Percentiles rank a stretch among this genome's conserved stretches.
Evolutionary conservation across 2,888 invertebrate genomes (phyloP).

Genomic region (Apotomis betuletana): DNA sequence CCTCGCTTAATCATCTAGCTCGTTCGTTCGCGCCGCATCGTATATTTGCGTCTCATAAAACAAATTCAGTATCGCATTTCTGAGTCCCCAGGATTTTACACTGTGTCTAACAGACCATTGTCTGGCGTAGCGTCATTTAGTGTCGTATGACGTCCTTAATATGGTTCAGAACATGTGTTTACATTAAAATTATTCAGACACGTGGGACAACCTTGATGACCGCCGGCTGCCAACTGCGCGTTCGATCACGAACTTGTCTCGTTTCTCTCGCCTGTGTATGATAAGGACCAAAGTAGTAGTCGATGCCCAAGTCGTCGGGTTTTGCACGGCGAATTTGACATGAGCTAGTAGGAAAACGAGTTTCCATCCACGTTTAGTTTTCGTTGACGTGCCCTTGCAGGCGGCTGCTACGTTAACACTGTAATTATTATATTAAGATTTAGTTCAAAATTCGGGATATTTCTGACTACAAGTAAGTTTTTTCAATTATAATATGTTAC

Average conservation of each 20-base stretch:
- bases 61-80: neutral
- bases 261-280: conserved; percentile 4
- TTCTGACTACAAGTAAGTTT: conserved; percentile 10
- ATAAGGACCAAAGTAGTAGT: conserved; percentile 15
- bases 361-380: conserved; percentile 24
- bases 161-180: conserved; percentile 18
- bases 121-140: neutral
- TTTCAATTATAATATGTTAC: neutral
- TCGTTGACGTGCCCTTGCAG: conserved; percentile 30
- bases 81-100: conserved; percentile 3
- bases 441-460: neutral
- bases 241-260: conserved; percentile 8
- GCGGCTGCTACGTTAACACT: conserved; percentile 7
- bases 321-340: neutral
- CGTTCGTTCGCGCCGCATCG: conserved; percentile 2
- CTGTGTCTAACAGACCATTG: conserved; percentile 14
- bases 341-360: conserved; percentile 23
- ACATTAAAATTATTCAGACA: neutral
- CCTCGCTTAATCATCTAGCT: conserved; percentile 7
- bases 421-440: neutral
- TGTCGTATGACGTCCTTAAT: neutral
- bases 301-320: neutral
- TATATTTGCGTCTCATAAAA: conserved; percentile 11
- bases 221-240: neutral
- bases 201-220: conserved; percentile 1